Percentiles rank a stretch among this genome's conserved stretches.
These are phyloP conservation scores for Heliconius eleuchia DNA, from an alignment of 1,140 invertebrate genomes.

Conservation along the genomic window DNA sequence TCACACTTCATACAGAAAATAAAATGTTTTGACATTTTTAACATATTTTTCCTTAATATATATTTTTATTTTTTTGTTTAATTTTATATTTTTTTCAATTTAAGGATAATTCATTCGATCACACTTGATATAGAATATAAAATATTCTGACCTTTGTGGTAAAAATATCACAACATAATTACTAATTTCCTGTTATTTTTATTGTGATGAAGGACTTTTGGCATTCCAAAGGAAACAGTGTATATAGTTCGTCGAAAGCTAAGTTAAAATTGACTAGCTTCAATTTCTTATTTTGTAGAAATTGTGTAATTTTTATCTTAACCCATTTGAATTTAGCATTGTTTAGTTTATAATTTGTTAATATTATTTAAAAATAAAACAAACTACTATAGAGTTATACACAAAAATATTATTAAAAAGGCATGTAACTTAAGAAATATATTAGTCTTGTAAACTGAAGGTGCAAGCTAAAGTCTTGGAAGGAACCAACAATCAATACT, in stretches of 20 bases:
- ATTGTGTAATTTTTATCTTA: neutral
- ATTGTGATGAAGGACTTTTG: neutral
- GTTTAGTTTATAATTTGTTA: neutral
- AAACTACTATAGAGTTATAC: neutral
- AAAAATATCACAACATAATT: constrained; percentile 15
- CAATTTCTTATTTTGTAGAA: neutral
- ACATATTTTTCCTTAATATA: no score
- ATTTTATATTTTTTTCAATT: no score
- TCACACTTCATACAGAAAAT: no score
- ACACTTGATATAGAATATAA: neutral
- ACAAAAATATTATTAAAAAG: neutral
- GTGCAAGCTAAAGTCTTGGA: neutral
- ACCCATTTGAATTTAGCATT: neutral
- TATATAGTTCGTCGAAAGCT: neutral
- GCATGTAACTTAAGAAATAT: neutral
- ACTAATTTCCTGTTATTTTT: neutral
- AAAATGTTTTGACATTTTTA: no score
- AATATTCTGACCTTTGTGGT: constrained; percentile 28
- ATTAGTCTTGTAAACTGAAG: neutral
- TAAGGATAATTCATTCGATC: no score
- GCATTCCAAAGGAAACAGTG: neutral
- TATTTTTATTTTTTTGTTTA: no score
- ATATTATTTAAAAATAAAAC: no score
- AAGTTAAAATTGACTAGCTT: no score
- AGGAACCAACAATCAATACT: constrained; percentile 25